phyloP scores from a whole-genome alignment of 2,797 vertebrate genomes.

The Lerista edwardsae region DNA sequence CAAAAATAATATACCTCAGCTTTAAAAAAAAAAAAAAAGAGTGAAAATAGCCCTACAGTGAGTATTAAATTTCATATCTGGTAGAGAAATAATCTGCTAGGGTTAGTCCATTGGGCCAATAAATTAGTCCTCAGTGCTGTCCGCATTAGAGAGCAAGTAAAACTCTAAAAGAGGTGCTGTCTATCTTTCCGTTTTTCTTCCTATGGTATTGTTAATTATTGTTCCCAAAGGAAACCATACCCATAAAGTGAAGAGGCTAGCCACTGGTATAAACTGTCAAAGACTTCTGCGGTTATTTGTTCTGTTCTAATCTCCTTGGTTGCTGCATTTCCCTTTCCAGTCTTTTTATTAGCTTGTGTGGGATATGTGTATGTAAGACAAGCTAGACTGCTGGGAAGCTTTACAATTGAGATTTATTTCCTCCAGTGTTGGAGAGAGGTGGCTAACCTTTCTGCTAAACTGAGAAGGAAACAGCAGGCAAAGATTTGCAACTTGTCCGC shows the following conservation, averaged over 20 bases:
- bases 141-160: background rate
- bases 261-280: rapidly evolving
- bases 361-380: background rate
- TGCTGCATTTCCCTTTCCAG: conserved; percentile 13
- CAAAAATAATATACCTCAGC: background rate
- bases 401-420: conserved; percentile 18
- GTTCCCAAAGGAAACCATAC: background rate
- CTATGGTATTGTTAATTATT: background rate
- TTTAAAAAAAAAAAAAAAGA: background rate
- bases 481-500: background rate
- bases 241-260: background rate
- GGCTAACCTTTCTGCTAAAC: background rate
- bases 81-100: conserved; percentile 12
- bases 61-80: conserved; percentile 13
- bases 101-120: background rate
- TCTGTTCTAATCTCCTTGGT: conserved; percentile 7
- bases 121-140: background rate
- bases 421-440: background rate
- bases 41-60: background rate
- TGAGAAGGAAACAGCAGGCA: background rate
- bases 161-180: background rate
- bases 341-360: conserved; percentile 2
- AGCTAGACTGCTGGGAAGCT: background rate
- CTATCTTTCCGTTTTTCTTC: background rate
- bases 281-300: background rate